A percentile compares a stretch with the other conserved stretches of the same genome.
These are phyloP conservation scores for Meleagris gallopavo DNA, from an alignment of 2,113 vertebrate genomes.

Conservation along the genomic window DNA sequence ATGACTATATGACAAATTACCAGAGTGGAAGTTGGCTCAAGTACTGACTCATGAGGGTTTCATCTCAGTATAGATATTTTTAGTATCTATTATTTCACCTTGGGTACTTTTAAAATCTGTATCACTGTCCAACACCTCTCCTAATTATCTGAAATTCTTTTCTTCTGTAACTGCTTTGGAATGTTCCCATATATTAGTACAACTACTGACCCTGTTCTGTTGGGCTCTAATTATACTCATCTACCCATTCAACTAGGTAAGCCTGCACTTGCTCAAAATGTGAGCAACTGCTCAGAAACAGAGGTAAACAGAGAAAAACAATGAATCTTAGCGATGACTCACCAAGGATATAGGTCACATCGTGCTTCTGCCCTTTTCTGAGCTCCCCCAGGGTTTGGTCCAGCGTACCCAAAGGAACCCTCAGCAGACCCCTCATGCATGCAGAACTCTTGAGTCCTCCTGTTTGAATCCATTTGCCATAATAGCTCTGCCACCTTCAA, in stretches of 20 bases:
- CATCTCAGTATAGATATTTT: conserved; percentile 51
- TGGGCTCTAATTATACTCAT: background rate
- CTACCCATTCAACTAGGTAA: background rate
- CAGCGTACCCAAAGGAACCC: background rate
- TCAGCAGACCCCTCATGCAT: background rate
- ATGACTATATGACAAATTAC: background rate
- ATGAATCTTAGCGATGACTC: background rate
- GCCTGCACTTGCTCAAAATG: background rate
- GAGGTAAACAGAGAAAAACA: background rate
- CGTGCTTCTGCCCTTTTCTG: background rate
- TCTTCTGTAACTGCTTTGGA: conserved; percentile 24
- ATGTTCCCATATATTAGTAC: conserved; percentile 17
- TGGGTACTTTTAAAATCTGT: background rate
- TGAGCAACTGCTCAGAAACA: conserved; percentile 12
- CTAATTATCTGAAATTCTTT: conserved; percentile 46
- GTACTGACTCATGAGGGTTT: conserved; percentile 34
- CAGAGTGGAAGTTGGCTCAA: conserved; percentile 3
- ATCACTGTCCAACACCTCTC: conserved; percentile 27
- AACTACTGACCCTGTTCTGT: background rate
- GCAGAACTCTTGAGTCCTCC: background rate
- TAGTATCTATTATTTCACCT: conserved; percentile 56
- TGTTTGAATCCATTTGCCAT: background rate
- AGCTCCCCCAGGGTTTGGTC: background rate
- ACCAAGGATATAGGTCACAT: background rate
- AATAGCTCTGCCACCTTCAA: background rate